Conservation (phyloP, 2,113 vertebrate genomes). For the Machaerirhynchus nigripectus region DNA sequence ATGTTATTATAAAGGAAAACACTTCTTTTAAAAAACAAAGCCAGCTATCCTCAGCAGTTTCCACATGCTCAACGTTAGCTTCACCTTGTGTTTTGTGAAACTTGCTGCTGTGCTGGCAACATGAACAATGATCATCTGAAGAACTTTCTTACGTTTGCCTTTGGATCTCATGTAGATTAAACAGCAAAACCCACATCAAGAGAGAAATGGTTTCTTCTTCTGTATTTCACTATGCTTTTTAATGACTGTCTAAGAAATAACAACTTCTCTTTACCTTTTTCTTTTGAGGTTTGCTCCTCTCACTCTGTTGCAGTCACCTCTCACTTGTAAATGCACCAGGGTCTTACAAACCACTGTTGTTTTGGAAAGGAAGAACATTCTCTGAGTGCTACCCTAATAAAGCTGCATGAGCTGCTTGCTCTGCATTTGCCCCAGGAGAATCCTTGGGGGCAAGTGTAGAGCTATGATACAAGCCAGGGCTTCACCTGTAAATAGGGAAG, state of each 20-base stretch:
- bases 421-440: background rate
- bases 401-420: background rate
- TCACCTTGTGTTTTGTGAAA: background rate
- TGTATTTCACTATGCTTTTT: background rate
- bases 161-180: background rate
- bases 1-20: background rate
- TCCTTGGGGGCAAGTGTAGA: background rate
- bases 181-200: background rate
- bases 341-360: background rate
- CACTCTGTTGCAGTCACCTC: background rate
- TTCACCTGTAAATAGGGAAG: background rate
- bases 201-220: background rate
- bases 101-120: background rate
- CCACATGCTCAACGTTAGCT: accelerated
- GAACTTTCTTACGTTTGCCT: background rate
- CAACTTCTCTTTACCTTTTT: background rate
- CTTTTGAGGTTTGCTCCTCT: background rate
- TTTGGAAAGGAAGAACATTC: background rate
- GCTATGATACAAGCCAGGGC: background rate
- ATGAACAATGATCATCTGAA: background rate
- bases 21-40: background rate
- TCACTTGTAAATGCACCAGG: background rate
- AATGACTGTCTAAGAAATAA: background rate
- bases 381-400: background rate
- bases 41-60: background rate